Evolutionary conservation across 1,140 invertebrate genomes (phyloP), one percentile per base, ranked within the genome.

Genomic region (Microplitis mediator): DNA sequence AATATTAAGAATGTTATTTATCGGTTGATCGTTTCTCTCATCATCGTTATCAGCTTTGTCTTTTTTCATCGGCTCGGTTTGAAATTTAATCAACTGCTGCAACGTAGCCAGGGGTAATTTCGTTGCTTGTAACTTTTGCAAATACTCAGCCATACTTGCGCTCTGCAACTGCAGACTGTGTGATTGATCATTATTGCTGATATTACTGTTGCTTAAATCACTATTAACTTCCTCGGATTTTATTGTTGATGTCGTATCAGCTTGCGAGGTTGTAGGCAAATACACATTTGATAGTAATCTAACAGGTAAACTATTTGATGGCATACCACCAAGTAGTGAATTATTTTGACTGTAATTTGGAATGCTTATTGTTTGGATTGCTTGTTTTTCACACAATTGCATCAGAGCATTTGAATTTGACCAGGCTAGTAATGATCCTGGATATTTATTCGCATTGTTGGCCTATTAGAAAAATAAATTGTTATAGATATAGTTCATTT

Each of bases 1-100:
- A 83, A 87, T 87, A 76, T 87, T 87, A 11, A 87, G 72, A 75
- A 87, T 87, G 78, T 77, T 87, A 74, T 82, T 87, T 69, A 84
- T 82, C 0, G 74, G 63, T 61, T 83, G 83, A 32, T 87, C 85
- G 34, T 74, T 61, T 76, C 82, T 86, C 32, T 77, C n/a, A 2
- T 58, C 70, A 4, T 85, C 83, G 8, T 85, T 83, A 8, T 81
- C 80, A 2, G 23, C 8, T 35, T 84, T 80, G 16, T 87, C 84
- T 34, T 84, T 85, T 8, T 86, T 88, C 1, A 76, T 68, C 67
- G 84, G 81, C 31, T 87, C 84, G 0, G 80, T 76, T 68, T 87
- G 85, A 2, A 85, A 65, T 76, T 86, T 88, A 6, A 88, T 82
- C 11, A 87, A 74, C 35, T 88, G 86, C 35, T 87, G 87, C 16